Base-by-base conservation (phyloP, 1,140 invertebrate genomes). In the Aethina tumida region DNA sequence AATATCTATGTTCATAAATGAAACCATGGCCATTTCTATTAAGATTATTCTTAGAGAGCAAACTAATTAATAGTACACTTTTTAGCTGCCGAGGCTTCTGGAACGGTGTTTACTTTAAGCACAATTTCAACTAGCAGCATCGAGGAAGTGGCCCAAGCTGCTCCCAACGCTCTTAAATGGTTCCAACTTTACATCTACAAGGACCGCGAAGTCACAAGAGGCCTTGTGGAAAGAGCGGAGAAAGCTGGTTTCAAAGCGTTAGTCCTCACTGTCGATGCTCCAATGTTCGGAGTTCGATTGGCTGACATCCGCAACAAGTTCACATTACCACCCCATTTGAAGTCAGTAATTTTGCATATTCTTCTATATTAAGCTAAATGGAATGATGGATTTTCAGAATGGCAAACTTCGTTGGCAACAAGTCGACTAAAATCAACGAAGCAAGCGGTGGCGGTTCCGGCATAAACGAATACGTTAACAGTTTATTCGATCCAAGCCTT, bases 161-260 rank as follows among this genome's bases (percentile, higher is more conserved):
- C 84, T 1, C 86, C 88, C 2, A 62, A 74, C 9, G 75, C 74
- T 1, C 66, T 76, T 8, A 87, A 88, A 61, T 91, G 88, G 87
- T 91, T 92, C 58, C 89, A 96, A 58, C 66, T 96, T 0, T 95
- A 95, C 49, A 79, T 96, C 44, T 92, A 89, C 55, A 81, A 72
- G 44, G 81, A 93, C 53, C 72, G 88, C 28, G 64, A 79, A 10
- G 62, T 91, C 0, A 91, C 89, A 0, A 63, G 67, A 45, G 66
- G 75, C 45, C 64, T 96, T 30, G 75, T 96, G 2, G 49, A 63
- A 39, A 70, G 91, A 47, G 91, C 87, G 1, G 89, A 95, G 62
- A 72, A 66, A 37, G 74, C 79, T n/a, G 89, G 86, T 13, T 96
- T 79, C 53, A 81, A 82, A 63, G 92, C 90, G 2, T 61, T 97